Percentiles rank a stretch among this genome's conserved stretches.
These are phyloP conservation scores for Nothobranchius furzeri DNA, from an alignment of 2,113 vertebrate species.

Conservation along the genomic window DNA sequence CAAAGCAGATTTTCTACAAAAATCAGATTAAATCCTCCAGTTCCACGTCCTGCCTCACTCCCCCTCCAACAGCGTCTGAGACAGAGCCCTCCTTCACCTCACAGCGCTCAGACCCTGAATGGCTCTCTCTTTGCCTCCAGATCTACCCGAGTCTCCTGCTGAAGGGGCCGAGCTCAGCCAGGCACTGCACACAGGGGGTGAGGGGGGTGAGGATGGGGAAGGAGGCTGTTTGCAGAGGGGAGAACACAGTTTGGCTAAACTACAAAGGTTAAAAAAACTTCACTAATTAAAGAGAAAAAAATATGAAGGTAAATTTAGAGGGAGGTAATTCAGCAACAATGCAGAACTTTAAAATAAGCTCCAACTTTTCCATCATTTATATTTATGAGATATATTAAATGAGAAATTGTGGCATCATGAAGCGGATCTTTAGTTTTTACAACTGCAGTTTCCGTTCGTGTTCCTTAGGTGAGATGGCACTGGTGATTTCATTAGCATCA, in stretches of 20 bases:
- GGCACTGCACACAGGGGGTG: constrained; percentile 44
- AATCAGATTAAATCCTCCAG: constrained; percentile 50
- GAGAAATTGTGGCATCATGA: too few species aligned
- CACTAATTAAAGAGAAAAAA: constrained; percentile 17
- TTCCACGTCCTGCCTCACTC: constrained; percentile 48
- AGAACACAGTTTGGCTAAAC: constrained; percentile 19
- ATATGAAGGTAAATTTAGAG: neutral
- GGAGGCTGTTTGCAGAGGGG: constrained; percentile 34
- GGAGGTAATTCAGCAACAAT: too few species aligned
- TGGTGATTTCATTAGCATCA: too few species aligned
- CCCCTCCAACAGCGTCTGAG: constrained; percentile 58
- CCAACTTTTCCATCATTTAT: too few species aligned
- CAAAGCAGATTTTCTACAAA: constrained; percentile 45
- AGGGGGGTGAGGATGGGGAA: constrained; percentile 45
- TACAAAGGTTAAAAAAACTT: constrained; percentile 39
- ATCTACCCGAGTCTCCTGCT: constrained; percentile 84
- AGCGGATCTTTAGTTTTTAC: too few species aligned
- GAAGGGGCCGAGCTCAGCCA: constrained; percentile 77
- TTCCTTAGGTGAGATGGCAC: too few species aligned
- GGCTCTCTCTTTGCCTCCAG: constrained; percentile 72
- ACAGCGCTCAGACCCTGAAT: constrained; percentile 71
- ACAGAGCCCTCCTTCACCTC: constrained; percentile 71
- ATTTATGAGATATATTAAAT: too few species aligned
- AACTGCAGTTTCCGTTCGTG: too few species aligned
- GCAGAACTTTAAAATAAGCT: too few species aligned